Percentiles rank a stretch among this genome's conserved stretches.
phyloP scores from a whole-genome alignment of 2,113 vertebrate genomes.

The Phainopepla nitens region DNA sequence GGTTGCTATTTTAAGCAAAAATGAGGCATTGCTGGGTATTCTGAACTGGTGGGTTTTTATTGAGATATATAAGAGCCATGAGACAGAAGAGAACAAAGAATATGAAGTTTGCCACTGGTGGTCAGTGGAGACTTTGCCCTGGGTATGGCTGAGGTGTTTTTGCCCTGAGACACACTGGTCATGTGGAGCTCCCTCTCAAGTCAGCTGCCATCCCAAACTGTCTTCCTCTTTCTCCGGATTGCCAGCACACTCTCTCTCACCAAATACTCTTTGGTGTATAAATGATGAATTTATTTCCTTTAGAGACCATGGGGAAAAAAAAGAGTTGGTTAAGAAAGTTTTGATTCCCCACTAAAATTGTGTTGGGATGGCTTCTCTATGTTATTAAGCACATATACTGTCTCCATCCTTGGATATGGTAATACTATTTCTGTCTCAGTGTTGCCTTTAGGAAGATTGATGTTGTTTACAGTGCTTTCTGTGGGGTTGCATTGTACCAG shows the following conservation, averaged over 20 bases:
- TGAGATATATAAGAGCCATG: not conserved
- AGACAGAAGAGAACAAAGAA: not conserved
- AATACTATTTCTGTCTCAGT: not conserved
- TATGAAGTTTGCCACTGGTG: not conserved
- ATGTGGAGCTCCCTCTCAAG: not conserved
- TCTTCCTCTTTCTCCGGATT: not conserved
- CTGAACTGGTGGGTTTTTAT: not conserved
- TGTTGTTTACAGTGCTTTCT: slow-evolving; percentile 20
- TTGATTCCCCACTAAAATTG: not conserved
- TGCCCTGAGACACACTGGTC: not conserved
- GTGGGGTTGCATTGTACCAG: not conserved
- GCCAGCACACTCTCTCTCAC: not conserved
- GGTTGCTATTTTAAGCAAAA: not conserved
- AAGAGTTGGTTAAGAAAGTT: not conserved
- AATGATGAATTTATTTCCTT: not conserved
- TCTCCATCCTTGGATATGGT: not conserved
- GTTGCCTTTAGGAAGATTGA: slow-evolving; percentile 7
- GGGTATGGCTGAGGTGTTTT: not conserved
- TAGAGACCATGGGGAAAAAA: not conserved
- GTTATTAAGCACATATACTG: not conserved
- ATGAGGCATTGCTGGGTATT: not conserved
- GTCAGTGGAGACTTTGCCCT: not conserved
- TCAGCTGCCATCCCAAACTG: not conserved
- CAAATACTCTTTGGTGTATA: not conserved
- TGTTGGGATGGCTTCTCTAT: not conserved